These are phyloP conservation scores for Cancer borealis DNA, from an alignment of 2,888 invertebrate genomes.

Conservation along the genomic window DNA sequence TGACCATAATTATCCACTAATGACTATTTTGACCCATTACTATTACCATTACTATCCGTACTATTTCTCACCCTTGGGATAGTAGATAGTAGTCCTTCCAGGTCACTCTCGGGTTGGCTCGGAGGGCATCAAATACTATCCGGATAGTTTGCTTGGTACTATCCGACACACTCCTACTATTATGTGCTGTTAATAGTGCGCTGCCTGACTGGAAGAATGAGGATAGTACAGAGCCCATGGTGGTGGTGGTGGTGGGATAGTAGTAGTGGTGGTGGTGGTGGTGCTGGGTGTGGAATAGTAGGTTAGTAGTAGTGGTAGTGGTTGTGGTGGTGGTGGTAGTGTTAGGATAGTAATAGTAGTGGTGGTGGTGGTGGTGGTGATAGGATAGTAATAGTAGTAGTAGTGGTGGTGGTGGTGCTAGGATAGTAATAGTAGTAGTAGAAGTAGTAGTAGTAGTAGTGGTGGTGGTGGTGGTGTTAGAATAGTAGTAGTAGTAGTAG, in stretches of 20 bases:
- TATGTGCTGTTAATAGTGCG: conserved; percentile 84
- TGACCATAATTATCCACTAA: too few species aligned
- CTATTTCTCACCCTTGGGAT: conserved; percentile 84
- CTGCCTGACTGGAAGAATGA: conserved; percentile 86
- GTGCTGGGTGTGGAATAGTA: not conserved
- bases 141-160: conserved; percentile 84
- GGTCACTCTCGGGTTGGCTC: conserved; percentile 85
- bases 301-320: not conserved
- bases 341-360: too few species aligned
- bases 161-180: conserved; percentile 85
- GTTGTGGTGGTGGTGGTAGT: not conserved
- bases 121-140: conserved; percentile 85
- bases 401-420: not conserved
- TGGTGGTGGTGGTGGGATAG: not conserved
- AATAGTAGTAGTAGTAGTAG: too few species aligned
- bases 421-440: conserved; percentile 6
- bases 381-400: too few species aligned
- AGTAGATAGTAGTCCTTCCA: conserved; percentile 85
- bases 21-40: not conserved
- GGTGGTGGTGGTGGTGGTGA: too few species aligned
- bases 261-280: not conserved
- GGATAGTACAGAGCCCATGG: conserved; percentile 79
- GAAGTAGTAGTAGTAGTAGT: not conserved
- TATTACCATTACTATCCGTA: conserved; percentile 34
- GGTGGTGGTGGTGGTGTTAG: not conserved